Evolutionary conservation across 2,888 invertebrate species (phyloP), one percentile per base, ranked within the genome.

Genomic region (Lottia scabra): DNA sequence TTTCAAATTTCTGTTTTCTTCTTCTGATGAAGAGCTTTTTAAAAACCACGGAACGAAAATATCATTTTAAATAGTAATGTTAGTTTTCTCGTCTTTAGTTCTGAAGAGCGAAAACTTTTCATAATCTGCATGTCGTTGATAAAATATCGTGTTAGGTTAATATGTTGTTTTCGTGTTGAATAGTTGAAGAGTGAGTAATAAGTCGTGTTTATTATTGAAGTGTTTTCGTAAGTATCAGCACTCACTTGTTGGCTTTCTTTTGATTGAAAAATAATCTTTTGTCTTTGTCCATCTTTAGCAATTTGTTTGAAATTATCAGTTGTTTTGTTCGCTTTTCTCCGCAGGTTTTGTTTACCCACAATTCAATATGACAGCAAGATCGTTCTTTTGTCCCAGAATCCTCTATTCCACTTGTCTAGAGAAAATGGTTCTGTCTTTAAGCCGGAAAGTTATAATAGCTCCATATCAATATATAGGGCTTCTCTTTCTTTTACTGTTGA

Each of bases 311-410:
- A 38, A 38, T 38, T 6, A 38, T 38, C 3, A 38, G 8, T 38
- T 10, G 38, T 38, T 38, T 38, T 38, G 38, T 38, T 38, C 38
- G 10, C 38, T 6, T 12, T 56, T 43, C 56, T 62, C 48, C 23
- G 48, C 66, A 16, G 15, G 26, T 45, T 38, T 62, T 30, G 45
- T 30, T 27, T 64, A 19, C 66, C 48, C 56, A 65, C 70, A 65
- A 70, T 48, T 70, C 45, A 65, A 66, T 65, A 70, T 66, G 70
- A 66, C 65, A 70, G 65, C 70, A 70, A 70, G 65, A 65, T 56
- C 26, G 27, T 62, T 64, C 48, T 48, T 66, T 70, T 70, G 70
- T 70, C 65, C 66, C n/a, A 70, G 62, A 66, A 23, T 23, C 23
- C 56, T 70, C 65, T 48, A 70, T 70, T 66, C 65, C 70, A 48